phyloP scores from a whole-genome alignment of 1,140 invertebrate genomes.

The Drosophila nannoptera region DNA sequence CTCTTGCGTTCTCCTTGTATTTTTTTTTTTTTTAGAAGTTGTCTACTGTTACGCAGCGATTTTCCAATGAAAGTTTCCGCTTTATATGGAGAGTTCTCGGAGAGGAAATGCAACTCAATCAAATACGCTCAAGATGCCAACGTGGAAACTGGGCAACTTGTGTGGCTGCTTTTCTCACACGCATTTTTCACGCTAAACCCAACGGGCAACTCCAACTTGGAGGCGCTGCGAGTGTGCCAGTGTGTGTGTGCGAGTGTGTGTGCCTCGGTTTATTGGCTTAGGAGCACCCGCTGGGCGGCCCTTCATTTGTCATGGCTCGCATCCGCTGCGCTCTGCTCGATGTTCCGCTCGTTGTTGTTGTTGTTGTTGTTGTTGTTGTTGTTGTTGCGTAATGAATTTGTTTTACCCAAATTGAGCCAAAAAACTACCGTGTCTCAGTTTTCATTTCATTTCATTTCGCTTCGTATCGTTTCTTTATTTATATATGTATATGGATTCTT shows the following conservation, averaged over 20 bases:
- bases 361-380: constrained; percentile 32
- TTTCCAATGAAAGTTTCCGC: constrained; percentile 64
- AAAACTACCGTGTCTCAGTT: constrained; percentile 50
- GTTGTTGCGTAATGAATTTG: constrained; percentile 65
- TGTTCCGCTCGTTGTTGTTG: constrained; percentile 19
- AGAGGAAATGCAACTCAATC: constrained; percentile 69
- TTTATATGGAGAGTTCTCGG: constrained; percentile 31
- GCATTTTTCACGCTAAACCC: constrained; percentile 68
- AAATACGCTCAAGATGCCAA: constrained; percentile 40
- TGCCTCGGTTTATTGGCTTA: constrained; percentile 61
- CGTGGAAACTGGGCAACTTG: constrained; percentile 47
- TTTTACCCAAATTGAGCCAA: constrained; percentile 56
- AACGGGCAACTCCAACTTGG: background rate
- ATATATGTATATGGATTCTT: constrained; percentile 9
- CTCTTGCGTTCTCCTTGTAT: constrained; percentile 13
- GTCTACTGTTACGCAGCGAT: constrained; percentile 57
- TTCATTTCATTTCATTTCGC: constrained; percentile 40
- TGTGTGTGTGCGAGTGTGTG: constrained; percentile 45
- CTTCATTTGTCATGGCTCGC: constrained; percentile 63
- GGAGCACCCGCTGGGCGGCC: constrained; percentile 60
- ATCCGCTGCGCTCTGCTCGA: constrained; percentile 35
- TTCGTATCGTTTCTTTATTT: constrained; percentile 14
- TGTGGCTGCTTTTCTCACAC: constrained; percentile 68
- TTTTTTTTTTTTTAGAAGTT: constrained; percentile 51
- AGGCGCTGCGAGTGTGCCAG: constrained; percentile 33